Percentiles rank a stretch among this genome's conserved stretches.
Conservation (phyloP, 2,888 invertebrate species). For the Eurois occulta region DNA sequence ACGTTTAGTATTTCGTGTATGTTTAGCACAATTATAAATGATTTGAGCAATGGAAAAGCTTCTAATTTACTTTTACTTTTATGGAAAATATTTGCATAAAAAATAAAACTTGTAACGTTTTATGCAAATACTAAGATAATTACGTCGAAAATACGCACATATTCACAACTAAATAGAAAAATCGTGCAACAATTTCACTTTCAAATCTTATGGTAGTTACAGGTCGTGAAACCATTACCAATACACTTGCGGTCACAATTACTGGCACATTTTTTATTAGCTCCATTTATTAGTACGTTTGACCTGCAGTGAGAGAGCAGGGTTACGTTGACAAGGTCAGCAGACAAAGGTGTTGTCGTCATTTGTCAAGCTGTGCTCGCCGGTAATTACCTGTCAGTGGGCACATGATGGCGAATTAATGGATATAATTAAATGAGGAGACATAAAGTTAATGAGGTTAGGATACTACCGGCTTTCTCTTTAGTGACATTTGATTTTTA, state of each 20-base stretch:
- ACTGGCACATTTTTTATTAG: conserved; percentile 54
- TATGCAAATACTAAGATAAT: conserved; percentile 29
- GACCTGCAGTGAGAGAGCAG: conserved; percentile 64
- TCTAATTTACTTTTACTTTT: conserved; percentile 11
- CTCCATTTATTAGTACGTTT: conserved; percentile 38
- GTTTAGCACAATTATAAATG: conserved; percentile 1
- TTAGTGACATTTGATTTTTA: conserved; percentile 13
- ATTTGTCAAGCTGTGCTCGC: conserved; percentile 66
- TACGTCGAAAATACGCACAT: conserved; percentile 3
- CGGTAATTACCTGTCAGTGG: conserved; percentile 73
- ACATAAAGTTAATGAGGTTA: conserved; percentile 46
- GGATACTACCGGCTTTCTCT: conserved; percentile 54
- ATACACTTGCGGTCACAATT: conserved; percentile 50
- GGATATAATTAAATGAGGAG: conserved; percentile 65
- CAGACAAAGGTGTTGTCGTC: conserved; percentile 73
- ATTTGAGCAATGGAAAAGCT: background rate
- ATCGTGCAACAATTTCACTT: conserved; percentile 49
- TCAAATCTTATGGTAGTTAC: conserved; percentile 28
- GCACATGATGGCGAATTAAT: conserved; percentile 70
- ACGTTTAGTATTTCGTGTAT: background rate
- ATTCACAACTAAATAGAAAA: conserved; percentile 45
- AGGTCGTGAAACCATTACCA: conserved; percentile 43
- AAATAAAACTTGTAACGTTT: conserved; percentile 14
- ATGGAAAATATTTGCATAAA: conserved; percentile 26
- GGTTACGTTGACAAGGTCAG: conserved; percentile 68